Conservation (phyloP, 2,797 vertebrate species). For the Hydrophis major region DNA sequence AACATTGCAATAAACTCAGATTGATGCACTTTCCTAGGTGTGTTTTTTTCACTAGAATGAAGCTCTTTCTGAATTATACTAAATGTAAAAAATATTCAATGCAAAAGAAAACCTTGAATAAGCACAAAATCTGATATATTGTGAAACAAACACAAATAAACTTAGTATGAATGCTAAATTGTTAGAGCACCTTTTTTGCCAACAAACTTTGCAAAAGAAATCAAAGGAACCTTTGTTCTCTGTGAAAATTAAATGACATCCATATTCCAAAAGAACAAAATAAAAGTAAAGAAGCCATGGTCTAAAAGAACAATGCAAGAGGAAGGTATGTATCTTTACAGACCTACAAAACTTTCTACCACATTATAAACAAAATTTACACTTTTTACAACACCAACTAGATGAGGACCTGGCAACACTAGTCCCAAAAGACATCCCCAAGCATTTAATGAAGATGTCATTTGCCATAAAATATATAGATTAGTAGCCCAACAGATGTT, state of each 20-base stretch:
- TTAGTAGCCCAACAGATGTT: not conserved
- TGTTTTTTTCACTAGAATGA: conserved; percentile 27
- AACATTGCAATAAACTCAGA: conserved; percentile 59
- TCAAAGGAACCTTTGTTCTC: conserved; percentile 20
- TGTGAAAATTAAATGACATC: conserved; percentile 25
- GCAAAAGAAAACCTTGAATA: conserved; percentile 49
- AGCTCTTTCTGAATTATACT: conserved; percentile 51
- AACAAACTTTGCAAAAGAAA: conserved; percentile 43
- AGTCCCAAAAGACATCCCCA: conserved; percentile 11
- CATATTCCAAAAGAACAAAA: conserved; percentile 24
- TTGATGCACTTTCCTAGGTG: conserved; percentile 46
- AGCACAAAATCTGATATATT: conserved; percentile 21
- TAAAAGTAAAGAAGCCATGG: conserved; percentile 14
- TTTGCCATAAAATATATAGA: conserved; percentile 8
- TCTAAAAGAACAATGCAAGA: conserved; percentile 10
- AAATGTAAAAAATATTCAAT: conserved; percentile 58
- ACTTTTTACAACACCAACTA: not conserved
- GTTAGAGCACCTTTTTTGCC: conserved; percentile 45
- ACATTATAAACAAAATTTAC: conserved; percentile 11
- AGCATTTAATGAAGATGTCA: not conserved
- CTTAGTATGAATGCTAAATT: conserved; percentile 36
- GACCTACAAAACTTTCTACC: not conserved
- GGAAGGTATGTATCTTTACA: conserved; percentile 16
- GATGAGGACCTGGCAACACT: not conserved
- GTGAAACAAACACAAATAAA: conserved; percentile 52